Percentiles rank a stretch among this genome's conserved stretches.
These are phyloP conservation scores for Caenorhabditis macrosperma DNA, from an alignment of 2,888 invertebrate genomes.

Conservation along the genomic window DNA sequence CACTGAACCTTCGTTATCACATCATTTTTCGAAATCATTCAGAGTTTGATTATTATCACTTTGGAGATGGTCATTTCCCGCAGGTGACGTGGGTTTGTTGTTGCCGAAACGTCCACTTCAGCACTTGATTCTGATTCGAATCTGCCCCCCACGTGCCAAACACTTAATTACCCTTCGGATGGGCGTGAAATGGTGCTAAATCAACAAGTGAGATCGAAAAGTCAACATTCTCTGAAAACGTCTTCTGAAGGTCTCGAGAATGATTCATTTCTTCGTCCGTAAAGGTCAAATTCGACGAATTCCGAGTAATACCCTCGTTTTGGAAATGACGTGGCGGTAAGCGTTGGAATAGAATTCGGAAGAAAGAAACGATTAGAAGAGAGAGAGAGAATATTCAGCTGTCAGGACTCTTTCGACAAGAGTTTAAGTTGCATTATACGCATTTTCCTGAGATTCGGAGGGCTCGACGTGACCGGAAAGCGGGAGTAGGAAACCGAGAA, in stretches of 20 bases:
- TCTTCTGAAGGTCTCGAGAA: neutral
- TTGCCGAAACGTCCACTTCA: neutral
- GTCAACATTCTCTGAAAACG: conserved; percentile 32
- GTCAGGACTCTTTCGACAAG: neutral
- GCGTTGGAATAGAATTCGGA: too few relatives aligned
- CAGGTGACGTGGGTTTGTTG: neutral
- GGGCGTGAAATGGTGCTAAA: neutral
- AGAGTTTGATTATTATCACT: neutral
- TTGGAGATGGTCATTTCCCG: neutral
- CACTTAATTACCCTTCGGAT: conserved; percentile 12
- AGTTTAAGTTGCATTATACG: too few relatives aligned
- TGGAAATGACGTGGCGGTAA: neutral
- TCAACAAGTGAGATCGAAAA: conserved; percentile 33
- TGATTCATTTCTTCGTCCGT: neutral
- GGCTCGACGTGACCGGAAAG: too few relatives aligned
- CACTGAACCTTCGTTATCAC: too few relatives aligned
- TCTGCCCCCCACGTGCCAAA: conserved; percentile 1
- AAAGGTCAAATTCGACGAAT: conserved; percentile 17
- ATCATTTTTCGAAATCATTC: too few relatives aligned
- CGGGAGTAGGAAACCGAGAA: neutral
- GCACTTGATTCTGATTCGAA: conserved; percentile 2
- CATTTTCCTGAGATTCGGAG: too few relatives aligned
- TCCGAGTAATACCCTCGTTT: neutral
- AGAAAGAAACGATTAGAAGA: neutral
- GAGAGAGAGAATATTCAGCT: neutral